These are phyloP conservation scores for Odontamblyopus rebecca DNA, from an alignment of 2,797 vertebrate species.

Conservation along the genomic window DNA sequence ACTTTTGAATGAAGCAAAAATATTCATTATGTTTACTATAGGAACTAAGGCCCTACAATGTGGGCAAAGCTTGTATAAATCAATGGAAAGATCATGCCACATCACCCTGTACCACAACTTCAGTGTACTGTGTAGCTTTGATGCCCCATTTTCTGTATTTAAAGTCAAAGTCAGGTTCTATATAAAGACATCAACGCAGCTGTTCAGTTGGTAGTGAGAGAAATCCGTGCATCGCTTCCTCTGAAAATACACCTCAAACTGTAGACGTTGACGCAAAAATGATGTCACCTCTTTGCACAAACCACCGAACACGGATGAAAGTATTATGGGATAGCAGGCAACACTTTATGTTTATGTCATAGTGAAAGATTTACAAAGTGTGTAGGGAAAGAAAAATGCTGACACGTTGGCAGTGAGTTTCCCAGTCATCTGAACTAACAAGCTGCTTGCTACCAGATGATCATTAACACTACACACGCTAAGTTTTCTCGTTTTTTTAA, in stretches of 20 bases:
- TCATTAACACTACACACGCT: constrained; percentile 44
- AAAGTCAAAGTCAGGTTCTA: constrained; percentile 17
- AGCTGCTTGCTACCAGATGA: constrained; percentile 48
- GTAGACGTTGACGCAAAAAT: constrained; percentile 47
- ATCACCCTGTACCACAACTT: neutral
- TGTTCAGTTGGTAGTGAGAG: constrained; percentile 16
- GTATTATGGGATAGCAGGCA: constrained; percentile 44
- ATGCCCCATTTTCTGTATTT: neutral
- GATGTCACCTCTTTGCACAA: constrained; percentile 38
- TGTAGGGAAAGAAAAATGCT: constrained; percentile 31
- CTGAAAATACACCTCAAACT: constrained; percentile 39
- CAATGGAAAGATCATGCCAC: too few species aligned
- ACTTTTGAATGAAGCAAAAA: too few species aligned
- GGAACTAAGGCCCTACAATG: too few species aligned
- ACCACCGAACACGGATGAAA: constrained; percentile 54
- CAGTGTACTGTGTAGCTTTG: neutral
- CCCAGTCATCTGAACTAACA: constrained; percentile 58
- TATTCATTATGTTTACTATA: too few species aligned
- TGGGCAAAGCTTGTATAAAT: too few species aligned
- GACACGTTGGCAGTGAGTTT: constrained; percentile 42
- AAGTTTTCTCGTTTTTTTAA: constrained; percentile 32
- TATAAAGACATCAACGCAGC: constrained; percentile 27
- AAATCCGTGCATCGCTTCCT: constrained; percentile 11
- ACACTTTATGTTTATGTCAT: constrained; percentile 32
- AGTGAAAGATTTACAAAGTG: constrained; percentile 15